A percentile compares a stretch with the other conserved stretches of the same genome.
Evolutionary conservation across 2,888 invertebrate species (phyloP).

Genomic region (Rhagonycha fulva): DNA sequence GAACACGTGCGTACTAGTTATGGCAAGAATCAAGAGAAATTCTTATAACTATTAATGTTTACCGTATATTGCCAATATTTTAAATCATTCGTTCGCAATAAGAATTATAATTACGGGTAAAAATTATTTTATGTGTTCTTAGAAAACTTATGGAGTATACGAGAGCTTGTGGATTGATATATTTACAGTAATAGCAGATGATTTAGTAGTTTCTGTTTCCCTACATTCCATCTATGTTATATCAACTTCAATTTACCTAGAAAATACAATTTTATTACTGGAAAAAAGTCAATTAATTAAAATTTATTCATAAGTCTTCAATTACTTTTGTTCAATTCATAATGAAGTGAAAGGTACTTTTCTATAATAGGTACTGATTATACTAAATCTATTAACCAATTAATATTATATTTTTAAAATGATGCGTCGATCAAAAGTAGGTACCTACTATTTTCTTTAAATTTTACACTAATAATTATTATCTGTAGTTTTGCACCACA

Average conservation of each 20-base stretch:
- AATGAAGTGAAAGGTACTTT: neutral
- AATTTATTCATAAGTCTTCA: neutral
- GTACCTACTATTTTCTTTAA: neutral
- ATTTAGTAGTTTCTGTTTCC: conserved; percentile 12
- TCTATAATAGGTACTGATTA: neutral
- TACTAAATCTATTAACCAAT: neutral
- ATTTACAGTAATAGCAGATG: conserved; percentile 5
- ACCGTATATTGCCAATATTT: conserved; percentile 26
- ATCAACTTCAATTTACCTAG: conserved; percentile 5
- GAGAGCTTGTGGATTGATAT: neutral
- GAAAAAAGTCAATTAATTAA: neutral
- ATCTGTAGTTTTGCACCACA: neutral
- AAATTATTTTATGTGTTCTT: conserved; percentile 26
- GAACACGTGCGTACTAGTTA: conserved; percentile 38
- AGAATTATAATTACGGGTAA: conserved; percentile 29
- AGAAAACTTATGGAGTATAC: conserved; percentile 18
- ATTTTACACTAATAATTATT: neutral
- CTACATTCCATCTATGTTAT: conserved; percentile 13
- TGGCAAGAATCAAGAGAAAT: conserved; percentile 34
- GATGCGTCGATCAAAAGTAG: neutral
- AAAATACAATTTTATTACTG: conserved; percentile 6
- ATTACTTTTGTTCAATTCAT: neutral
- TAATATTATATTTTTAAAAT: neutral
- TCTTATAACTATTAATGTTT: conserved; percentile 31
- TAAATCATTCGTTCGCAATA: conserved; percentile 30